Percentiles rank a stretch among this genome's conserved stretches.
Evolutionary conservation across 2,113 vertebrate species (phyloP).

Genomic region (Sclerurus mexicanus): DNA sequence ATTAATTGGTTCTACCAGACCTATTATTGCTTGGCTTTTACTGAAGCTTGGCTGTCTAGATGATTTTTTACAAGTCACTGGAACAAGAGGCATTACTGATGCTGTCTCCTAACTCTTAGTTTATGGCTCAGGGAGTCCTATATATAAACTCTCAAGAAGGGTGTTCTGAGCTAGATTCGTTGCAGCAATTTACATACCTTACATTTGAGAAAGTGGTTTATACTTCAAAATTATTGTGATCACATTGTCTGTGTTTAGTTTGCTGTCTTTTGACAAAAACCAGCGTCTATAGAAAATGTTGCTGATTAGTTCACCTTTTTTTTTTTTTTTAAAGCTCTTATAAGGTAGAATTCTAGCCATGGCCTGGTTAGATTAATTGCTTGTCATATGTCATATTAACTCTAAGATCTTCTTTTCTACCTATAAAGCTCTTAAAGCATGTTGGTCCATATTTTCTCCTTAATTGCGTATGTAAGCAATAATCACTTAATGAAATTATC

Average conservation of each 20-base stretch:
- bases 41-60: neutral
- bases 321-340: neutral
- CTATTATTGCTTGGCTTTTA: neutral
- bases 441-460: slow-evolving; percentile 15
- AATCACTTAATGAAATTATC: slow-evolving; percentile 58
- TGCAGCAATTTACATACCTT: neutral
- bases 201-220: neutral
- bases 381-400: slow-evolving; percentile 14
- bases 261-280: neutral
- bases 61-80: neutral
- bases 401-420: neutral
- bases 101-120: neutral
- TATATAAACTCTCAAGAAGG: neutral
- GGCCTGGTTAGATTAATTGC: neutral
- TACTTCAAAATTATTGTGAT: neutral
- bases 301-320: neutral
- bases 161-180: neutral
- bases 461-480: slow-evolving; percentile 17
- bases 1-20: neutral
- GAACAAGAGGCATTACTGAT: neutral
- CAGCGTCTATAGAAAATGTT: neutral
- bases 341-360: neutral
- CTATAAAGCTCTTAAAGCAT: neutral
- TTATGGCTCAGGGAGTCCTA: neutral
- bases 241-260: neutral